Evolutionary conservation across 2,797 vertebrate species (phyloP).

Genomic region (Poecilia gillii): DNA sequence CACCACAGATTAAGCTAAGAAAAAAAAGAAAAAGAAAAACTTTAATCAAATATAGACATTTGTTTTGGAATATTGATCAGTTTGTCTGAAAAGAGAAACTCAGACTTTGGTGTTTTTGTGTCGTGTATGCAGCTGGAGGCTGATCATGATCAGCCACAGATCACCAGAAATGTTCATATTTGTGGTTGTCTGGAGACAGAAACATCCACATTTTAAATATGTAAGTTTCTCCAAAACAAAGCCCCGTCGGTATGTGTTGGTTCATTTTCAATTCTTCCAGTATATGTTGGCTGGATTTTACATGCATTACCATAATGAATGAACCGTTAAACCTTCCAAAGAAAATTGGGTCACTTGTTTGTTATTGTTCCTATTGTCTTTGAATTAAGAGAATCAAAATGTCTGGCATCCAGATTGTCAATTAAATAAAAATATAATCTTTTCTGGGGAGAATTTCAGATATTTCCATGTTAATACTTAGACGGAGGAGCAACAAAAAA

Average conservation of each 20-base stretch:
- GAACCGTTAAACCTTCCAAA: neutral
- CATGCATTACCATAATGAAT: neutral
- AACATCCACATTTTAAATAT: neutral
- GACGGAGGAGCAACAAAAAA: neutral
- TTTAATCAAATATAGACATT: neutral
- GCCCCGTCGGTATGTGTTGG: neutral
- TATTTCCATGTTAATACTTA: neutral
- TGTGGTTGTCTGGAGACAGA: constrained; percentile 4
- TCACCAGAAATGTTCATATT: neutral
- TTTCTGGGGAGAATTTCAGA: neutral
- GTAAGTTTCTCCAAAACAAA: neutral
- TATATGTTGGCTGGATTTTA: neutral
- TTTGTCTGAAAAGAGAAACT: neutral
- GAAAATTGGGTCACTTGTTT: neutral
- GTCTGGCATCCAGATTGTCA: neutral
- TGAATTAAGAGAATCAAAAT: neutral
- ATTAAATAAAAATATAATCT: neutral
- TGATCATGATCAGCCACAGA: neutral
- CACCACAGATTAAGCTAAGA: neutral
- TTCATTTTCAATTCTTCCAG: neutral
- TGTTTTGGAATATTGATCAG: neutral
- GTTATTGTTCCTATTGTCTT: neutral
- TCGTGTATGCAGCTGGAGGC: neutral
- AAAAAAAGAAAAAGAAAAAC: neutral
- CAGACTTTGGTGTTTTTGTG: neutral